phyloP scores from a whole-genome alignment of 2,113 vertebrate genomes.

The Nycticryphes semicollaris region DNA sequence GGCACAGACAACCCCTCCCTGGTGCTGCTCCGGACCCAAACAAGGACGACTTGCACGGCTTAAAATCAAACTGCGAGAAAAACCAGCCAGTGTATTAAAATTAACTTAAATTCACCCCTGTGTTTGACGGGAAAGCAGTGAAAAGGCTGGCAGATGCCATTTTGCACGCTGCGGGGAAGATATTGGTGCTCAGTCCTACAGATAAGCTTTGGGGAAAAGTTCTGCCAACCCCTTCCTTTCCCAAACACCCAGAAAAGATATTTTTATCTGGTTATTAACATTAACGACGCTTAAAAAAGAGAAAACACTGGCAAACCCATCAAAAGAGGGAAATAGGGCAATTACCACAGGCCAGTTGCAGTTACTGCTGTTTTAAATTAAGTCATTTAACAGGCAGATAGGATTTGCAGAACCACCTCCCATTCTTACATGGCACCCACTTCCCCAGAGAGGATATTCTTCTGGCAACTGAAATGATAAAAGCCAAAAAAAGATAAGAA shows the following conservation, averaged over 20 bases:
- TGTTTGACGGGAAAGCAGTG: neutral
- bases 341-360: neutral
- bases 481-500: neutral
- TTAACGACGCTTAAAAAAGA: rapidly evolving
- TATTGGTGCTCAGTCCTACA: neutral
- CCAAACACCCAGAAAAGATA: neutral
- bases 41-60: neutral
- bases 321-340: neutral
- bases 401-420: neutral
- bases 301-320: neutral
- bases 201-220: neutral
- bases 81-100: neutral
- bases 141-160: neutral
- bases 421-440: neutral
- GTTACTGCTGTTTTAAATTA: rapidly evolving
- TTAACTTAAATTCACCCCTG: neutral
- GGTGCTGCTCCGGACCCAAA: neutral
- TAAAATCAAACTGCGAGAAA: neutral
- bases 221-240: neutral
- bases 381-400: rapidly evolving
- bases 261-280: neutral
- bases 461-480: neutral
- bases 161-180: neutral
- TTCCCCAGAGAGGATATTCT: neutral
- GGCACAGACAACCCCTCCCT: neutral